Conservation (phyloP, 2,113 vertebrate genomes). For the Oxyruncus cristatus region DNA sequence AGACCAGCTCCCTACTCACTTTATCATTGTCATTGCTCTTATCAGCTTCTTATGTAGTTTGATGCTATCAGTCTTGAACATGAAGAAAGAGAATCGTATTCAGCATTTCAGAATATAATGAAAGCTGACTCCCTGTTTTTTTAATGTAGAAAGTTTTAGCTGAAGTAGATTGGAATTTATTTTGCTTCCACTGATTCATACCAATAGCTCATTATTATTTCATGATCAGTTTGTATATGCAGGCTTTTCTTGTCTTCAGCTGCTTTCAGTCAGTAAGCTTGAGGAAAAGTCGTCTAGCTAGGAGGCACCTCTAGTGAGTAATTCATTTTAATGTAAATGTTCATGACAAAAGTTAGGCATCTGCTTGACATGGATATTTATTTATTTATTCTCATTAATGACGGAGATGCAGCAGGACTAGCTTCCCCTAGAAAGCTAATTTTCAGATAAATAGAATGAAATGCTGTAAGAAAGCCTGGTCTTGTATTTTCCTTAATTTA, state of each 20-base stretch:
- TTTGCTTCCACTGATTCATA: neutral
- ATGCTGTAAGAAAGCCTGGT: neutral
- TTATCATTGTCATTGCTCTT: neutral
- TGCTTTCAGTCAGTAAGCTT: neutral
- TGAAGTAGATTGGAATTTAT: neutral
- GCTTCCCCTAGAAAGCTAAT: neutral
- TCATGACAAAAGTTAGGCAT: neutral
- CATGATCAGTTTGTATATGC: neutral
- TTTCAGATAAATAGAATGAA: neutral
- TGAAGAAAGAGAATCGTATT: neutral
- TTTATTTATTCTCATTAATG: neutral
- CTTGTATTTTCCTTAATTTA: neutral
- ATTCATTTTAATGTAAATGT: neutral
- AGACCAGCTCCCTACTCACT: neutral
- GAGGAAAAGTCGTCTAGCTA: neutral
- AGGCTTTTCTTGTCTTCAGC: neutral
- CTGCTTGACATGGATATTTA: neutral
- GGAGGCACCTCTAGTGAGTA: neutral
- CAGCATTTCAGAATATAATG: neutral
- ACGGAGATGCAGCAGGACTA: neutral
- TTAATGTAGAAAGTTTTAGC: neutral
- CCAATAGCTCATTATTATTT: neutral
- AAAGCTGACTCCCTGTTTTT: neutral
- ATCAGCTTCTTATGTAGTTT: conserved; percentile 9
- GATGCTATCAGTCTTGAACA: neutral